These are phyloP conservation scores for Sturnira hondurensis DNA, from an alignment of 2,113 vertebrate species.

Conservation along the genomic window DNA sequence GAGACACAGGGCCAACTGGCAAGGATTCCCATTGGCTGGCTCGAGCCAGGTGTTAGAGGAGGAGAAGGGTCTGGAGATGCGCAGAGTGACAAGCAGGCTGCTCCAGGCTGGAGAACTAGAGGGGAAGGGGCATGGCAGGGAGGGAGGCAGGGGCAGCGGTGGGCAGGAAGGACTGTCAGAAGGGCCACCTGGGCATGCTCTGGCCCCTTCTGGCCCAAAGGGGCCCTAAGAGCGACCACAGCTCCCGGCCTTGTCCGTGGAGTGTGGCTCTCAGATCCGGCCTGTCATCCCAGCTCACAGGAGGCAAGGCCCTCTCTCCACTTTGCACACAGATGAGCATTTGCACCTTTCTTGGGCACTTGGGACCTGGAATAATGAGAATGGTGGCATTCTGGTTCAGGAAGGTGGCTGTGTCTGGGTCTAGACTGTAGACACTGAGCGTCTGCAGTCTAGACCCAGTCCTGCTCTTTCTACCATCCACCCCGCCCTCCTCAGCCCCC, in stretches of 20 bases:
- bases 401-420: not conserved
- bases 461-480: too few species aligned
- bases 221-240: not conserved
- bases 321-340: too few species aligned
- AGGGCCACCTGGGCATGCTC: not conserved
- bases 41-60: not conserved
- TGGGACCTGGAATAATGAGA: not conserved
- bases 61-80: not conserved
- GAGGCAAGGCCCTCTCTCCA: not conserved
- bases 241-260: not conserved
- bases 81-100: not conserved
- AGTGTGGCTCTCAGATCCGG: not conserved
- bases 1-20: not conserved
- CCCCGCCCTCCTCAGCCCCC: too few species aligned
- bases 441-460: too few species aligned
- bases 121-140: not conserved
- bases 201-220: not conserved
- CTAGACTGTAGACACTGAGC: not conserved
- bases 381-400: not conserved
- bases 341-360: not conserved
- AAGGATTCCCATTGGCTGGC: not conserved
- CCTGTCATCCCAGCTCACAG: not conserved
- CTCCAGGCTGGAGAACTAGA: not conserved
- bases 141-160: not conserved
- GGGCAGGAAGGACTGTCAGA: not conserved